These are phyloP conservation scores for Maconellicoccus hirsutus DNA, from an alignment of 1,140 invertebrate species.

Conservation along the genomic window DNA sequence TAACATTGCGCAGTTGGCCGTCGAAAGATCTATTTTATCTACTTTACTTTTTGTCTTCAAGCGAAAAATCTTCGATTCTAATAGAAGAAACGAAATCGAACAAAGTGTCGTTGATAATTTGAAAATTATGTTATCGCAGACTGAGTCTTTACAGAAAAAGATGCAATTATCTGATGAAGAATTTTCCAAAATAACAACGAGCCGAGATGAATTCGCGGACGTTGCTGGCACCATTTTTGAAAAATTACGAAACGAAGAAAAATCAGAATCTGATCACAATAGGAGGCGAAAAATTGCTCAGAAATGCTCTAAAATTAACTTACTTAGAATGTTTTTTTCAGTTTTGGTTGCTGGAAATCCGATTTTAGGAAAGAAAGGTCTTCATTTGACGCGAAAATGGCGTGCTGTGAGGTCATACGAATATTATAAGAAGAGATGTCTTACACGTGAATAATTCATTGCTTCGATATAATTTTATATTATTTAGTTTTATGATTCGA, in stretches of 20 bases:
- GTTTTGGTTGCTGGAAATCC: too few relatives aligned
- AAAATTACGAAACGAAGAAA: background rate
- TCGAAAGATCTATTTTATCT: background rate
- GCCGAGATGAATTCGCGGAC: background rate
- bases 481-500: background rate
- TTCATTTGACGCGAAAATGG: background rate
- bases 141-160: background rate
- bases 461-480: background rate
- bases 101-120: background rate
- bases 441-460: too few relatives aligned
- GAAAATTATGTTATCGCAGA: background rate
- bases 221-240: background rate
- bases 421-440: background rate
- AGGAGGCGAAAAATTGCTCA: background rate
- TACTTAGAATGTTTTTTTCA: background rate
- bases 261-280: background rate
- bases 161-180: background rate
- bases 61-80: background rate
- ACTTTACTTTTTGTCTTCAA: background rate
- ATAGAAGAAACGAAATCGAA: background rate
- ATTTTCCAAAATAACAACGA: background rate
- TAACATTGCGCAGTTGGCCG: background rate
- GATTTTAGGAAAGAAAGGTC: too few relatives aligned
- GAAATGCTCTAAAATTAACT: background rate
- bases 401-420: background rate